Conservation (phyloP, 1,140 invertebrate genomes). For the Grapholita molesta region DNA sequence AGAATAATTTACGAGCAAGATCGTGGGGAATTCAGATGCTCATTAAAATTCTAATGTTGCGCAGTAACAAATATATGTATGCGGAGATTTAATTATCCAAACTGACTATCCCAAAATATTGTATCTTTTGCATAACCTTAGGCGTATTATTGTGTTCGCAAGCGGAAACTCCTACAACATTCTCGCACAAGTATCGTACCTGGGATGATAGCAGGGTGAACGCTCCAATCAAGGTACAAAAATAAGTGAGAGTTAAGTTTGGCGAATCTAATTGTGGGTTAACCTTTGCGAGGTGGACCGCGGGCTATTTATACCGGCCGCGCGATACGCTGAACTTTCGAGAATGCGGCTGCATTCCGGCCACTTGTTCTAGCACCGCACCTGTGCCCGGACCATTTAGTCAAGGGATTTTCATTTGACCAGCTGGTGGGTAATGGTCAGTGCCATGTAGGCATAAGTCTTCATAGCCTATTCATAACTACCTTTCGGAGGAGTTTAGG, state of each 20-base stretch:
- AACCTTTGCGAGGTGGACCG: constrained; percentile 59
- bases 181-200: background rate
- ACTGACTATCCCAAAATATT: background rate
- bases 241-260: constrained; percentile 69
- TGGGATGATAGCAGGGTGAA: constrained; percentile 26
- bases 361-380: constrained; percentile 18
- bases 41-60: constrained; percentile 12
- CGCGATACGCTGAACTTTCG: constrained; percentile 34
- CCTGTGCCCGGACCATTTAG: constrained; percentile 17
- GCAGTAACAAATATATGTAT: background rate
- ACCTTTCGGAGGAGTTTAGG: no score
- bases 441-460: no score
- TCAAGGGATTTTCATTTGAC: background rate
- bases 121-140: background rate
- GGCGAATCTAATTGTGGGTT: constrained; percentile 56
- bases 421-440: background rate
- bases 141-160: background rate
- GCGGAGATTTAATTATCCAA: background rate
- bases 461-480: no score
- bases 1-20: constrained; percentile 9
- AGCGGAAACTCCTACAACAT: no score
- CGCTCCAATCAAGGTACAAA: constrained; percentile 38
- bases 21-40: background rate
- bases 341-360: constrained; percentile 42
- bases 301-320: constrained; percentile 45